A percentile compares a stretch with the other conserved stretches of the same genome.
Evolutionary conservation across 2,797 vertebrate genomes (phyloP).

Genomic region (Eupleurogrammus muticus): DNA sequence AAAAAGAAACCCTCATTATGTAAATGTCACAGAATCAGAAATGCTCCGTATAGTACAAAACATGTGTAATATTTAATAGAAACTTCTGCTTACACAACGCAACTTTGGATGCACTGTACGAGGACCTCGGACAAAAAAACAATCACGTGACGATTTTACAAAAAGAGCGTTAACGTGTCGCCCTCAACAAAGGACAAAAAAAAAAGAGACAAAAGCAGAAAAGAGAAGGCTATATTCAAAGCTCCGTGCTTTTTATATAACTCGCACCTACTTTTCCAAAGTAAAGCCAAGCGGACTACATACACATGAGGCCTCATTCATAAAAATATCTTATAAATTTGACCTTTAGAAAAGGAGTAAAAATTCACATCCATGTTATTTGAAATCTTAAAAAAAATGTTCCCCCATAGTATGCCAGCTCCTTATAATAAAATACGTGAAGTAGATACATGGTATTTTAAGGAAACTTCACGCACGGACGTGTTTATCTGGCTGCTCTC

Average conservation of each 20-base stretch:
- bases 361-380: conserved; percentile 72
- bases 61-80: not conserved
- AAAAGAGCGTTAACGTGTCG: conserved; percentile 8
- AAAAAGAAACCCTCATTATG: not conserved
- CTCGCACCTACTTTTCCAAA: conserved; percentile 44
- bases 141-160: conserved; percentile 15
- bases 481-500: conserved; percentile 42
- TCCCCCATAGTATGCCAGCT: conserved; percentile 45
- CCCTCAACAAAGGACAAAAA: conserved; percentile 7
- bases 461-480: conserved; percentile 21
- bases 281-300: conserved; percentile 45
- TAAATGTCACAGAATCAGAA: not conserved
- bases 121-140: not conserved
- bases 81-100: not conserved
- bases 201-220: conserved; percentile 22
- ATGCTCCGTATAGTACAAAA: not conserved
- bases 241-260: conserved; percentile 28
- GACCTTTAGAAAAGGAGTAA: conserved; percentile 59
- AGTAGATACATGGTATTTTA: conserved; percentile 55
- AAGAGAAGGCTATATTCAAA: conserved; percentile 35
- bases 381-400: conserved; percentile 40
- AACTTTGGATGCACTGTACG: not conserved
- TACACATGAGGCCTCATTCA: conserved; percentile 21
- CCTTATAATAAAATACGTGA: conserved; percentile 25
- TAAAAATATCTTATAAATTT: conserved; percentile 59